These are phyloP conservation scores for Nephrotoma guestfalica DNA, from an alignment of 2,888 invertebrate species.

Conservation along the genomic window DNA sequence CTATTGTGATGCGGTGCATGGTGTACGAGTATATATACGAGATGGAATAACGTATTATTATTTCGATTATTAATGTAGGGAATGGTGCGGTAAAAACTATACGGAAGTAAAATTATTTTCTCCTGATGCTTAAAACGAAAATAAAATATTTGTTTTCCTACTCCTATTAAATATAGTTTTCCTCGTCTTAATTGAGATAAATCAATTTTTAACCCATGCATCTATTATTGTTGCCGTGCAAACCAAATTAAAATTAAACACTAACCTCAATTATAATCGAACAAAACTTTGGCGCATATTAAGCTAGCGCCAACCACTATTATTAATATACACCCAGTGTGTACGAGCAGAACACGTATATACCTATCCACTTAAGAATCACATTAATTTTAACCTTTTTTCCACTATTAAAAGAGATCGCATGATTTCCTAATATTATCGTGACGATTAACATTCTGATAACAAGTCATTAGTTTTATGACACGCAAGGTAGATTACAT, in stretches of 20 bases:
- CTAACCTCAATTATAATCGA: not conserved
- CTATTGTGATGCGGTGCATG: not conserved
- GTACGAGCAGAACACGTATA: not conserved
- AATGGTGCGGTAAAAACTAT: not conserved
- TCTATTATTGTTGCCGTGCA: not conserved
- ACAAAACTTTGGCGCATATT: too few relatives aligned
- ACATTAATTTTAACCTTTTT: not conserved
- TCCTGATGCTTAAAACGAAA: not conserved
- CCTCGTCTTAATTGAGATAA: not conserved
- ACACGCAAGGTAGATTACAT: not conserved
- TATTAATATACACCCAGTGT: too few relatives aligned
- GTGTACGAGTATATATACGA: not conserved
- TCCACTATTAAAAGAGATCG: not conserved
- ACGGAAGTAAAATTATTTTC: not conserved
- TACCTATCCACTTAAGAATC: not conserved
- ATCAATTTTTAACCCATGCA: not conserved
- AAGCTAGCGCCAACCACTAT: too few relatives aligned
- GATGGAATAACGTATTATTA: not conserved
- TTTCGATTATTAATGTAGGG: not conserved
- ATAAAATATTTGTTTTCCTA: not conserved
- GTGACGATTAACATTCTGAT: not conserved
- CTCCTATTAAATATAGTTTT: not conserved
- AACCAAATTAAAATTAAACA: not conserved
- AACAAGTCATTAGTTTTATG: not conserved
- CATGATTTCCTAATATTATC: not conserved